Evolutionary conservation across 2,888 invertebrate species (phyloP), one percentile per base, ranked within the genome.

Genomic region (Drosophila nigricruria): DNA sequence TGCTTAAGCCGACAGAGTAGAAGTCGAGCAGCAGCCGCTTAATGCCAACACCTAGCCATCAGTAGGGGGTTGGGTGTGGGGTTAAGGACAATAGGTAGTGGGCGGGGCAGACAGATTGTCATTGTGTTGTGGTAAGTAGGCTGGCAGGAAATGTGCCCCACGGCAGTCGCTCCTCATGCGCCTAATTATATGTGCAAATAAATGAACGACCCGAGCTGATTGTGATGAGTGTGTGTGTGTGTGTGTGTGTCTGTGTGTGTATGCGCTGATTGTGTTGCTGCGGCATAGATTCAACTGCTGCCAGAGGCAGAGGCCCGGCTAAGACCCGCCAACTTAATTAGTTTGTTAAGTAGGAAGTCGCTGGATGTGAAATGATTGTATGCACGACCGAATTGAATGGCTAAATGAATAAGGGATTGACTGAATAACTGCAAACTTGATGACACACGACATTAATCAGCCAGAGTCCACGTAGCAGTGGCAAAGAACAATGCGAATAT

Each of bases 101-200:
- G 38, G 25, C n/a, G 59, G 42, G 25, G 49, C n/a, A 43, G 1
- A 20, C 43, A 20, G 43, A 65, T 57, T 73, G 47, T 16, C 60
- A 60, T 68, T 72, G 72, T 72, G 72, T 72, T 72, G 52, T 58
- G 67, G 43, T 23, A 30, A 34, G 50, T 30, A 12, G 30, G 25
- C 45, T n/a, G 52, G 52, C 49, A 76, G 82, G 69, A 86, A 83
- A 81, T 83, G 70, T 80, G 78, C 59, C 86, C 82, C 73, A 77
- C 69, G 81, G 82, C 84, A 59, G 43, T 60, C 20, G 65, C 86
- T 77, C 49, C 77, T 88, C 79, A 71, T 85, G 85, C 74, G 84
- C 79, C 90, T 88, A 86, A 90, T 89, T 90, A 86, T 86, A 84
- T 90, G 89, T 81, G 85, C 82, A 90, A 90, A 88, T 89, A 90